phyloP scores from a whole-genome alignment of 2,113 vertebrate genomes.

The Microcebus jonahi region DNA sequence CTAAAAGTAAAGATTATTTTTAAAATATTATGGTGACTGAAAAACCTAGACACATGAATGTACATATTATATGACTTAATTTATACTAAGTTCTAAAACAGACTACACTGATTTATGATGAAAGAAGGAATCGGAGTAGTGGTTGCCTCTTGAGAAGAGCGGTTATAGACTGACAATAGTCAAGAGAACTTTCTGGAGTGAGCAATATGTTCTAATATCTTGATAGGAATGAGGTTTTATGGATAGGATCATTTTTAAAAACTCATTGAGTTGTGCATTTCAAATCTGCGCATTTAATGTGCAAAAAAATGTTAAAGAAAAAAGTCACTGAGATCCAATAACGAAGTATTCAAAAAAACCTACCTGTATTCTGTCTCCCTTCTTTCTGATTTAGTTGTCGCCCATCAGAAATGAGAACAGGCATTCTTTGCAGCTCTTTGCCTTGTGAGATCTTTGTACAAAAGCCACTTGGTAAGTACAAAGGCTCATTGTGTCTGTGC shows the following conservation, averaged over 20 bases:
- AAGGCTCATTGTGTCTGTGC: conserved; percentile 67
- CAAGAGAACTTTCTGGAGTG: background rate
- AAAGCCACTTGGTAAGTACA: conserved; percentile 69
- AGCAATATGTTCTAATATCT: background rate
- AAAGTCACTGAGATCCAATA: conserved; percentile 47
- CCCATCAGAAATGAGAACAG: conserved; percentile 59
- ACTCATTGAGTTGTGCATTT: conserved; percentile 5
- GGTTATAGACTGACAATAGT: background rate
- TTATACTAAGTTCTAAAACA: background rate
- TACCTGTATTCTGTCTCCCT: conserved; percentile 16
- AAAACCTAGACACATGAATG: background rate
- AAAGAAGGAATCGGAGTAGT: background rate
- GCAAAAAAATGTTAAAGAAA: background rate
- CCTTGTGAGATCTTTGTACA: conserved; percentile 65
- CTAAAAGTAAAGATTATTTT: background rate
- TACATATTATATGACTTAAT: background rate
- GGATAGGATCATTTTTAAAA: conserved; percentile 13
- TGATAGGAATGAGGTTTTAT: background rate
- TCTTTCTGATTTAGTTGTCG: conserved; percentile 68
- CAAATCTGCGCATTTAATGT: conserved; percentile 46
- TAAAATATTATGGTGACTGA: background rate
- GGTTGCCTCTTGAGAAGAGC: background rate
- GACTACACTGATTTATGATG: background rate
- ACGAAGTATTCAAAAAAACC: conserved; percentile 69
- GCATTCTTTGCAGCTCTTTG: conserved; percentile 60